Conservation (phyloP, 2,888 invertebrate species). For the Pandemis heparana region DNA sequence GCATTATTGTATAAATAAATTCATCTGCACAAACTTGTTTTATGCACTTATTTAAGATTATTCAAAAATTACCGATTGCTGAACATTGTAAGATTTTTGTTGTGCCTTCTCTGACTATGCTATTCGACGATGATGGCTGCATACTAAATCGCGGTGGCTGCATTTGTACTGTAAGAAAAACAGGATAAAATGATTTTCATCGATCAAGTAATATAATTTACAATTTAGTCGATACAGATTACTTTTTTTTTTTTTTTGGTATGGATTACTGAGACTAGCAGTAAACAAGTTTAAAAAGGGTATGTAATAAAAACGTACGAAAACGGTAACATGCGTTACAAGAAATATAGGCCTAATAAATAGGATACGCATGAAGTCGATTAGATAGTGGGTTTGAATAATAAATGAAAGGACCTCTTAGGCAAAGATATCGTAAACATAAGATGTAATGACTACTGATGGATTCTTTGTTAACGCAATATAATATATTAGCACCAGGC, state of each 20-base stretch:
- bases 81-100: conserved; percentile 97
- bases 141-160: conserved; percentile 95
- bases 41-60: background rate
- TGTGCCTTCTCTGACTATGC: conserved; percentile 94
- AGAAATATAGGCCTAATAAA: conserved; percentile 28
- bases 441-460: conserved; percentile 26
- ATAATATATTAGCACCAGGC: conserved; percentile 1
- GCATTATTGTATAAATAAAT: background rate
- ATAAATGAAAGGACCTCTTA: conserved; percentile 36
- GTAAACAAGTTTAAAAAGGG: conserved; percentile 17
- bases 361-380: conserved; percentile 29
- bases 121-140: conserved; percentile 94
- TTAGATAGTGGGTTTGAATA: conserved; percentile 38
- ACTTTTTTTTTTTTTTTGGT: background rate
- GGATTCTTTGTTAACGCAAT: conserved; percentile 17
- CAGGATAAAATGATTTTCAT: conserved; percentile 44
- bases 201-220: background rate
- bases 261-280: background rate
- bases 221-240: background rate
- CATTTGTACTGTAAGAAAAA: conserved; percentile 79
- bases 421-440: conserved; percentile 21
- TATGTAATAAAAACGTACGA: conserved; percentile 28
- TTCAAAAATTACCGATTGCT: conserved; percentile 90
- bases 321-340: conserved; percentile 8
- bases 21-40: background rate